A percentile compares a stretch with the other conserved stretches of the same genome.
These are phyloP conservation scores for Cosmorhoe ocellata DNA, from an alignment of 2,888 invertebrate species.

Conservation along the genomic window DNA sequence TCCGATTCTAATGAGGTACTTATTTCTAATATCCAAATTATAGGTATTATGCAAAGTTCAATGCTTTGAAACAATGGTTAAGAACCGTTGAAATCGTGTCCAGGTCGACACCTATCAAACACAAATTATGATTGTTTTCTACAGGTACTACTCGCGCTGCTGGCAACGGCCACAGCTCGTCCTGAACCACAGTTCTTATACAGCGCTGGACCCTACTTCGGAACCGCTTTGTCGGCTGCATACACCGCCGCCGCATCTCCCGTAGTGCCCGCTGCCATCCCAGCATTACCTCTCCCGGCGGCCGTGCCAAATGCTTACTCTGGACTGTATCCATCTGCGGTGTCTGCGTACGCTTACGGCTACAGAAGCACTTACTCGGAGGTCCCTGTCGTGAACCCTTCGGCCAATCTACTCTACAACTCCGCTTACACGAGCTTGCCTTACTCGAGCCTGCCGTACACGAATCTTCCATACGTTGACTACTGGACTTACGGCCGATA, in stretches of 20 bases:
- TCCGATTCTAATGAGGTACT: too few relatives aligned
- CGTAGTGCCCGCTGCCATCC: not conserved
- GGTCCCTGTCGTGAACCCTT: constrained; percentile 37
- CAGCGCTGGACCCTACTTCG: constrained; percentile 36
- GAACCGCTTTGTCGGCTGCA: constrained; percentile 26
- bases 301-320: constrained; percentile 1
- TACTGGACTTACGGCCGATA: constrained; percentile 5
- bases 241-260: constrained; percentile 15
- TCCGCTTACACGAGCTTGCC: constrained; percentile 36
- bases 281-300: not conserved
- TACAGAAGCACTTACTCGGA: constrained; percentile 32
- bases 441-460: not conserved
- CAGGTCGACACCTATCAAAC: too few relatives aligned
- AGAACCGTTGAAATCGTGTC: too few relatives aligned
- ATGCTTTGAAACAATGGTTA: too few relatives aligned
- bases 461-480: not conserved
- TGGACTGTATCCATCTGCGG: constrained; percentile 14
- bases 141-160: constrained; percentile 50
- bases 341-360: constrained; percentile 53
- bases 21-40: too few relatives aligned
- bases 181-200: constrained; percentile 41
- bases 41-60: too few relatives aligned
- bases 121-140: too few relatives aligned
- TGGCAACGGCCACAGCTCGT: constrained; percentile 47
- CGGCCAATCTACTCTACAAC: constrained; percentile 40